phyloP scores from a whole-genome alignment of 2,113 vertebrate species.

The Microcebus murinus region DNA sequence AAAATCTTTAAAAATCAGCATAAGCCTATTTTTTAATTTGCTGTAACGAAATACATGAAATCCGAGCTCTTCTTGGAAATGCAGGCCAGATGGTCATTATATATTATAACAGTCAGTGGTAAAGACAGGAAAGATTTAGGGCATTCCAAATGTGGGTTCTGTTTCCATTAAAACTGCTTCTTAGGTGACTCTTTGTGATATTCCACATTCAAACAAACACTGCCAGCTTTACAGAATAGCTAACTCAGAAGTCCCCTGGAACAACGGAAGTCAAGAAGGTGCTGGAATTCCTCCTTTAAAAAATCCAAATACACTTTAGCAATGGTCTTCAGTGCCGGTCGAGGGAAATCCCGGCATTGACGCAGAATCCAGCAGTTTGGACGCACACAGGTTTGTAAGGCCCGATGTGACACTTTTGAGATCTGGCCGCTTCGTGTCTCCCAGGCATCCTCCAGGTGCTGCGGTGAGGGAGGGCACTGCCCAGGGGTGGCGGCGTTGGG shows the following conservation, averaged over 20 bases:
- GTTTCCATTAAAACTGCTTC: slow-evolving; percentile 41
- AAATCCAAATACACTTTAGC: not conserved
- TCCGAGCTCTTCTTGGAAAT: slow-evolving; percentile 34
- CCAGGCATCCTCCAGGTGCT: not conserved
- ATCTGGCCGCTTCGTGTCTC: not conserved
- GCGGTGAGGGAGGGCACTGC: not conserved
- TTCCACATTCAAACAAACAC: not conserved
- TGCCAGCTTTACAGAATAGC: not conserved
- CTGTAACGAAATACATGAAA: slow-evolving; percentile 27
- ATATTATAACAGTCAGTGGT: slow-evolving; percentile 8
- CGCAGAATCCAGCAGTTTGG: not conserved
- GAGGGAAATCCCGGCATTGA: no score
- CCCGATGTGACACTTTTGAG: no score
- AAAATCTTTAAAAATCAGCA: slow-evolving; percentile 19
- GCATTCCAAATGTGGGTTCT: slow-evolving; percentile 16
- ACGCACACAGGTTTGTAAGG: not conserved
- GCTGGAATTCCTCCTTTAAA: not conserved
- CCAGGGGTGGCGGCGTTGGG: rapidly evolving
- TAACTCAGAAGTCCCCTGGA: not conserved
- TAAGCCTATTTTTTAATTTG: slow-evolving; percentile 43
- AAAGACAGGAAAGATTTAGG: slow-evolving; percentile 33
- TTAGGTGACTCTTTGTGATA: slow-evolving; percentile 57
- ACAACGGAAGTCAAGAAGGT: not conserved
- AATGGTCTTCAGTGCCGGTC: not conserved
- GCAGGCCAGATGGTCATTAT: slow-evolving; percentile 37